Conservation (phyloP, 2,113 vertebrate genomes). For the Psilopsiagon aurifrons region DNA sequence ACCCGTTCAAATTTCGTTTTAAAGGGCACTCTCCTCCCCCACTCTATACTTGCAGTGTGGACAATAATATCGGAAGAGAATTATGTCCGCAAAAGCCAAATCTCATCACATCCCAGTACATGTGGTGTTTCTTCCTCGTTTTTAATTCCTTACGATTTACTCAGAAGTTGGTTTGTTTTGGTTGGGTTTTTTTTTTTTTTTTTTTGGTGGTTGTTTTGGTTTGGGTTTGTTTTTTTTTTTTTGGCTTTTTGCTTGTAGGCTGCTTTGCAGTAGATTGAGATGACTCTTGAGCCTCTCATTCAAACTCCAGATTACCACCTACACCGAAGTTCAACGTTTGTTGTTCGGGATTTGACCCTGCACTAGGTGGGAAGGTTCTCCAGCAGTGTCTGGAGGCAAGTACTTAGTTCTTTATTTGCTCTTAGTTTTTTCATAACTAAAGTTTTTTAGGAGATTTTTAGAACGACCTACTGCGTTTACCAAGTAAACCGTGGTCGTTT, state of each 20-base stretch:
- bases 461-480: not conserved
- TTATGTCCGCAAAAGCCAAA: not conserved
- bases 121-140: not conserved
- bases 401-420: not conserved
- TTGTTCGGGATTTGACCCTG: not conserved
- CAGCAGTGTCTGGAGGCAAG: not conserved
- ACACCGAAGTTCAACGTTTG: not conserved
- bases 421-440: not conserved
- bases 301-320: not conserved
- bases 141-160: not conserved
- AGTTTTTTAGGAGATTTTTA: not conserved
- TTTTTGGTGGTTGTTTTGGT: too few species aligned
- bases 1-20: not conserved
- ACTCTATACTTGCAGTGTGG: not conserved
- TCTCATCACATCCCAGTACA: not conserved
- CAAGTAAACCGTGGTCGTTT: not conserved
- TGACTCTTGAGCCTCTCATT: not conserved
- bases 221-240: too few species aligned
- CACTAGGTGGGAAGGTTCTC: not conserved
- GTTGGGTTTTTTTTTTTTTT: not conserved
- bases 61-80: not conserved
- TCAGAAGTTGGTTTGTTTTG: not conserved
- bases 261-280: not conserved
- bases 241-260: not conserved
- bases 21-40: not conserved